Evolutionary conservation across 1,140 invertebrate species (phyloP), one percentile per base, ranked within the genome.

Genomic region (Pachypsylla venusta): DNA sequence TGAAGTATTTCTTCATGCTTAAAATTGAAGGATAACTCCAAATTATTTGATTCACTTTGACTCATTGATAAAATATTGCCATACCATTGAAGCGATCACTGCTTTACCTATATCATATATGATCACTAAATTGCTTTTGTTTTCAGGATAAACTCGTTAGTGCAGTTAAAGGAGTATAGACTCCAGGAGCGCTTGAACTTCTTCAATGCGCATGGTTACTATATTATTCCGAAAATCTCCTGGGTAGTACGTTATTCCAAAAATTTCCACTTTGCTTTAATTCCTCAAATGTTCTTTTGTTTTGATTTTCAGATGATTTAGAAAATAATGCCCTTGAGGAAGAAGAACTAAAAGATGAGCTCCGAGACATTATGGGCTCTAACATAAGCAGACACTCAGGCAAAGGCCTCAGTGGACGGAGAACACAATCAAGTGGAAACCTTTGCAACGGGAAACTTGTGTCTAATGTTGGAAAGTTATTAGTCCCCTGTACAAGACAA

Each of bases 311-410:
- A 56, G 35, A 62, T 16, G 25, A 56, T 24, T 20, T 25, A 14
- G 28, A 22, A 22, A 30, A 22, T 42, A 22, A 48, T 40, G 30
- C 40, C 25, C 24, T 53, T 13, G 42, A 40, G n/a, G 26, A 48
- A 54, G 16, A 39, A 57, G 60, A 53, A 19, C 53, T 54, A 26
- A 54, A 35, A 13, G 28, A 57, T 13, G 53, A 53, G 24, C 54
- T 57, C 14, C 30, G 40, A 25, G 58, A 27, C 7, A 69, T 68
- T 60, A 85, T 85, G 83, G 83, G 83, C 63, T 82, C 82, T 25
- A 85, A 85, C 72, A 75, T 85, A 59, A 84, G 81, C 70, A 76
- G 82, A 30, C 81, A 82, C 67, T 82, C 77, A 61, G 76, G 76
- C 59, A 84, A 84, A 70, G 81, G 78, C 60, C 72, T 80, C 65